Percentiles rank a stretch among this genome's conserved stretches.
phyloP scores from a whole-genome alignment of 2,797 vertebrate genomes.

The Protosalanx chinensis region DNA sequence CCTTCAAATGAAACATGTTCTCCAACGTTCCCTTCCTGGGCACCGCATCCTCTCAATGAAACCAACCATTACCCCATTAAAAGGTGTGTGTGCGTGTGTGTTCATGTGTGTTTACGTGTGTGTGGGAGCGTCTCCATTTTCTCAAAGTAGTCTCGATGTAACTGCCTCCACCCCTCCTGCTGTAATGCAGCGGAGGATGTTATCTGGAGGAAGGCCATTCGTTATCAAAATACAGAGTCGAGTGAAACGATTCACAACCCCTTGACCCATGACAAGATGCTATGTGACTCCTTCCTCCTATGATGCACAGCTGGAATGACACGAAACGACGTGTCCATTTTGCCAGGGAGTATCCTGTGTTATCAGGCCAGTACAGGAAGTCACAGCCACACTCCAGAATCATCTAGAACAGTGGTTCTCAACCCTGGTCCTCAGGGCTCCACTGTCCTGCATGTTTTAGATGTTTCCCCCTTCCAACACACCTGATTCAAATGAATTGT shows the following conservation, averaged over 20 bases:
- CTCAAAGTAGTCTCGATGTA: not conserved
- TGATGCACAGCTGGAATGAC: conserved; percentile 37
- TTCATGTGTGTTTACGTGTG: not conserved
- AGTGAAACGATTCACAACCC: conserved; percentile 29
- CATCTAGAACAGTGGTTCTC: conserved; percentile 20
- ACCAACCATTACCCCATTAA: conserved; percentile 20
- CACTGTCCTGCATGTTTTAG: too few relatives aligned
- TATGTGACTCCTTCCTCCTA: conserved; percentile 31
- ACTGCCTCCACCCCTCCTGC: too few relatives aligned
- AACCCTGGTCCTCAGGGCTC: too few relatives aligned
- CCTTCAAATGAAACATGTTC: conserved; percentile 47
- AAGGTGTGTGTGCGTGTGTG: not conserved
- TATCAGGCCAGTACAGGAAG: conserved; percentile 50
- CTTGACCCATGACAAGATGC: conserved; percentile 28
- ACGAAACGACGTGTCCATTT: conserved; percentile 40
- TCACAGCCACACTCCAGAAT: conserved; percentile 50
- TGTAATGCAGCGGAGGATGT: too few relatives aligned
- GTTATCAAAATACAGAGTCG: not conserved
- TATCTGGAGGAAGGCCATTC: not conserved
- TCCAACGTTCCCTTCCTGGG: conserved; percentile 18
- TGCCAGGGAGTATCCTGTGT: conserved; percentile 34
- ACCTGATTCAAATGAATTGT: too few relatives aligned
- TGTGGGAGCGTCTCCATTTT: not conserved
- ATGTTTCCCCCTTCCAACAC: too few relatives aligned
- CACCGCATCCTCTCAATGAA: conserved; percentile 38